These are phyloP conservation scores for Limnodromus scolopaceus DNA, from an alignment of 2,797 vertebrate genomes.

Conservation along the genomic window DNA sequence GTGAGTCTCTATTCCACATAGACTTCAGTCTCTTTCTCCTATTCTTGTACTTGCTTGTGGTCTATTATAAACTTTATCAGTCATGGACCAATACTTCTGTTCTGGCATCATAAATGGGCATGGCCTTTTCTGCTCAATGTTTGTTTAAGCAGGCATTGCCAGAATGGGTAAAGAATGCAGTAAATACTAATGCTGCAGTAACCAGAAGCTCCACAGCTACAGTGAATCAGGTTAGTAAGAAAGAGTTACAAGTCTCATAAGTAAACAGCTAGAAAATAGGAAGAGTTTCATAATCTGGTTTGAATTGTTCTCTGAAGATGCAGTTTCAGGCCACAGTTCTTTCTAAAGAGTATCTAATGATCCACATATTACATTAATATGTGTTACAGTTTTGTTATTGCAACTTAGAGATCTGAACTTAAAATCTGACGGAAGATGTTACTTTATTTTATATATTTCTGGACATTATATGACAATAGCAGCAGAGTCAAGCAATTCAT, in stretches of 20 bases:
- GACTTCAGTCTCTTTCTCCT: background rate
- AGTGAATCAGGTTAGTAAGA: background rate
- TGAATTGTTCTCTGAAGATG: background rate
- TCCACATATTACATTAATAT: background rate
- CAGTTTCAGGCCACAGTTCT: background rate
- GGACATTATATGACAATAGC: background rate
- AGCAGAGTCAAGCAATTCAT: background rate
- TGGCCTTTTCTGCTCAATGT: background rate
- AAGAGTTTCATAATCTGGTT: background rate
- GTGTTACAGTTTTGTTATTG: background rate
- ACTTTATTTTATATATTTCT: background rate
- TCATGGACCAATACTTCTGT: background rate
- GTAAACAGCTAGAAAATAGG: slow-evolving; percentile 13
- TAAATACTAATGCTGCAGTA: background rate
- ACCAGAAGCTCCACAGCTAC: background rate
- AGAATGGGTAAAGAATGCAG: background rate
- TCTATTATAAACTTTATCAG: background rate
- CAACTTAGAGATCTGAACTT: background rate
- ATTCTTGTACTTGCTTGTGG: background rate
- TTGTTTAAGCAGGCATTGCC: background rate
- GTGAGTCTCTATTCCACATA: background rate
- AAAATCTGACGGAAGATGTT: background rate
- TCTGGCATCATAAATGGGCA: background rate
- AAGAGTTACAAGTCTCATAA: background rate
- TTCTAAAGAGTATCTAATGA: background rate